Conservation (phyloP, 2,113 vertebrate species). For the Nesospiza acunhae region DNA sequence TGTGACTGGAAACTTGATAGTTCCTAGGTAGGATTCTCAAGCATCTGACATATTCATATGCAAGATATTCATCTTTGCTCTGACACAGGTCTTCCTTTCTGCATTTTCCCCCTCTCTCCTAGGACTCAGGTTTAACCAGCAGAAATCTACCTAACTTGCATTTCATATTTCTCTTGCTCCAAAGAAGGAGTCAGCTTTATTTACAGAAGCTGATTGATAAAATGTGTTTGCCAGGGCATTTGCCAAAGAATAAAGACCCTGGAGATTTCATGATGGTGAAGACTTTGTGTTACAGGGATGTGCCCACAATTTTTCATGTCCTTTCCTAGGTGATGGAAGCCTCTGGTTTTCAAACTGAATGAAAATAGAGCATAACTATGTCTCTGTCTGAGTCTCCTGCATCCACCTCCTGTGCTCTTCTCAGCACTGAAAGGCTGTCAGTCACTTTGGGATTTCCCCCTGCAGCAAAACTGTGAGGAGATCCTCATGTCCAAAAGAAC, state of each 20-base stretch:
- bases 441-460: not conserved
- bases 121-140: slow-evolving; percentile 10
- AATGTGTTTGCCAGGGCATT: not conserved
- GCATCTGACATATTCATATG: not conserved
- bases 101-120: not conserved
- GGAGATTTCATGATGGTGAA: not conserved
- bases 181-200: not conserved
- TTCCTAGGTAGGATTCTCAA: not conserved
- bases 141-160: not conserved
- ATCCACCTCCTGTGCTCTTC: not conserved
- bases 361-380: not conserved
- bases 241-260: not conserved
- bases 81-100: slow-evolving; percentile 31
- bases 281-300: not conserved
- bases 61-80: not conserved
- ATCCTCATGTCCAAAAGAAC: not conserved
- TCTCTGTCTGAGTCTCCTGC: not conserved
- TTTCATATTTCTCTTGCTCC: not conserved
- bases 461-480: not conserved
- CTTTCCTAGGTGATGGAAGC: not conserved
- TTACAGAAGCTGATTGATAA: not conserved
- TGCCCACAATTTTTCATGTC: not conserved
- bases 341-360: not conserved
- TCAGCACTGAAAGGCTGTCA: not conserved
- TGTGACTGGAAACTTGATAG: slow-evolving; percentile 50